phyloP scores from a whole-genome alignment of 2,888 invertebrate genomes.

The Cyrtodaria siliqua region DNA sequence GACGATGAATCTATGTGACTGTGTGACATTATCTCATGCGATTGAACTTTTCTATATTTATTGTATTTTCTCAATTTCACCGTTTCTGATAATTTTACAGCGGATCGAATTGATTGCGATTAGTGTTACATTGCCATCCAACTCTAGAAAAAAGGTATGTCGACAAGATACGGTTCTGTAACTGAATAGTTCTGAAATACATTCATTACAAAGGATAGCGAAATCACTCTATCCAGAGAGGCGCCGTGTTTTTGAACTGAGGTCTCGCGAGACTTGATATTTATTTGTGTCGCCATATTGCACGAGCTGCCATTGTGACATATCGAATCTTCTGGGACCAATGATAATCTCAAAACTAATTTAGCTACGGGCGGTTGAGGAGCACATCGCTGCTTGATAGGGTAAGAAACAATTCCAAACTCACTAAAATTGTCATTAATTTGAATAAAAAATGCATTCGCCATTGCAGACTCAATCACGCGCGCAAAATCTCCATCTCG shows the following conservation, averaged over 20 bases:
- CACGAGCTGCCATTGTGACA: constrained; percentile 29
- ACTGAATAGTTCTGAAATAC: neutral
- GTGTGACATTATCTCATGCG: constrained; percentile 6
- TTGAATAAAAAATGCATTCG: constrained; percentile 46
- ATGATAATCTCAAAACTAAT: constrained; percentile 35
- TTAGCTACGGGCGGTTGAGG: constrained; percentile 40
- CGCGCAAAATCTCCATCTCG: constrained; percentile 35
- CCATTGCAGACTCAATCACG: constrained; percentile 45
- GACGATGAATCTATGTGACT: constrained; percentile 14
- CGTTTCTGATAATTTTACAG: too few relatives aligned
- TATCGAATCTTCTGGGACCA: constrained; percentile 22
- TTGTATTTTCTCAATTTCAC: constrained; percentile 1
- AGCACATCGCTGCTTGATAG: constrained; percentile 30
- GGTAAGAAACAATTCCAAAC: constrained; percentile 46
- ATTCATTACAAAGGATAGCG: constrained; percentile 1
- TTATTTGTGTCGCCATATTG: constrained; percentile 48
- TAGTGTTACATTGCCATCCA: too few relatives aligned
- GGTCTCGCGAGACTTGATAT: constrained; percentile 38
- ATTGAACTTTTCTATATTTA: constrained; percentile 12
- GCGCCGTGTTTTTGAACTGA: constrained; percentile 17
- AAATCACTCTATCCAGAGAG: constrained; percentile 2
- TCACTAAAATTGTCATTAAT: constrained; percentile 57
- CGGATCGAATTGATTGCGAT: too few relatives aligned
- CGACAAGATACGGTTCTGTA: too few relatives aligned
- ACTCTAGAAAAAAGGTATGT: too few relatives aligned